phyloP scores from a whole-genome alignment of 2,888 invertebrate species.

The Baccha elongata region DNA sequence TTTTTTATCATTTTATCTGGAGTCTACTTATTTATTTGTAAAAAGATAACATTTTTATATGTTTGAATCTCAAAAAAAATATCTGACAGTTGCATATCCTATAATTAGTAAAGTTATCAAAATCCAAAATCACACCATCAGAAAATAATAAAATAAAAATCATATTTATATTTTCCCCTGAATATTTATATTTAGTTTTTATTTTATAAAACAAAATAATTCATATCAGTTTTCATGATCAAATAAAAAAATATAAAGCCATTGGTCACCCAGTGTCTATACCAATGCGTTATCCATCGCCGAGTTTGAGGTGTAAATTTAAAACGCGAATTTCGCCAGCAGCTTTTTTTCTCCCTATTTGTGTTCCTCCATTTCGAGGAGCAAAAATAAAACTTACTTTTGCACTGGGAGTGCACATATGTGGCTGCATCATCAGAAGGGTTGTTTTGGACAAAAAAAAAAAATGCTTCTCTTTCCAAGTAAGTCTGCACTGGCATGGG shows the following conservation, averaged over 20 bases:
- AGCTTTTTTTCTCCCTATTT: constrained; percentile 37
- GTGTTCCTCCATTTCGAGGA: neutral
- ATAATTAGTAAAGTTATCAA: constrained; percentile 75
- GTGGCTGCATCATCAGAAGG: constrained; percentile 62
- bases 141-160: constrained; percentile 42
- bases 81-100: constrained; percentile 75
- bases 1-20: neutral
- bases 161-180: constrained; percentile 15
- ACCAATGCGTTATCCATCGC: neutral
- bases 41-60: neutral
- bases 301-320: constrained; percentile 54
- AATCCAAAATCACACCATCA: constrained; percentile 56
- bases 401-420: constrained; percentile 50
- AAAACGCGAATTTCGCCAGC: constrained; percentile 60
- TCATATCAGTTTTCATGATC: neutral
- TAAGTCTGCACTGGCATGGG: constrained; percentile 55
- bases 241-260: neutral
- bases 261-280: constrained; percentile 35
- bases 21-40: neutral
- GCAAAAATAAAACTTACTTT: constrained; percentile 25
- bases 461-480: constrained; percentile 46
- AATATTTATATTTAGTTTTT: constrained; percentile 23
- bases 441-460: constrained; percentile 22
- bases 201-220: neutral
- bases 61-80: constrained; percentile 70